Base-by-base conservation (phyloP, 2,113 vertebrate genomes). In the Beaufortia kweichowensis region DNA sequence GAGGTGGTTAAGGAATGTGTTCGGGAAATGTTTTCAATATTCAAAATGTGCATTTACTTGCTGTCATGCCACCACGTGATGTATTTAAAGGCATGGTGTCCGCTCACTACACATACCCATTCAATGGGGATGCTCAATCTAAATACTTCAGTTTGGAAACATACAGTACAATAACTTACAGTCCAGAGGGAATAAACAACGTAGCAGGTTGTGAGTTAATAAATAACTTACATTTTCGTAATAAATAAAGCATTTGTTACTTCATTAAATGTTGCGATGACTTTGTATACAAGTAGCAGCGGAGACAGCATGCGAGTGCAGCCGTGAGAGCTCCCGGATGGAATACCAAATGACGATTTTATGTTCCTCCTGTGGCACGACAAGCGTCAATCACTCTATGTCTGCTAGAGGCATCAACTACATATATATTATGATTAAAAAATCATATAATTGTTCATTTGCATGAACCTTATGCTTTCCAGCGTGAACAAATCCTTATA, bases 321-420 rank as follows among this genome's bases (percentile, higher is more conserved):
- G 57, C 70, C 21, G 19, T 21, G 4, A 29, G 11, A 4, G 19
- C 39, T 60, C 57, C 70, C 70, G 70, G 70, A 48, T 31, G 70
- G 61, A 74, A 74, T 39, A 74, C 24, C 23, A 74, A 21, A 46
- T 28, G 0, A 31, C 3, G 6, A 48, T 29, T 61, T 61, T 48
- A 0, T 29, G 70, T 74, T 74, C 70, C 70, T 29, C 9, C 35
- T 71, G 7, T 41, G 24, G 19, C 6, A 2, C 1, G 19, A 55
- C 10, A 7, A 4, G 26, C 8, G 8, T 65, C 12, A n/a, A 11
- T 26, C 63, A 14, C 15, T 19, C 19, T n/a, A 1, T 67, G 15
- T n/a, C 10, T 12, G 4, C 50, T 50, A 19, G 26, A 50, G 50
- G 50, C 10, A 67, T 19, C 2, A 19, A 29, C 4, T 17, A 46